Base-by-base conservation (phyloP, 2,797 vertebrate species). In the Cygnus olor region DNA sequence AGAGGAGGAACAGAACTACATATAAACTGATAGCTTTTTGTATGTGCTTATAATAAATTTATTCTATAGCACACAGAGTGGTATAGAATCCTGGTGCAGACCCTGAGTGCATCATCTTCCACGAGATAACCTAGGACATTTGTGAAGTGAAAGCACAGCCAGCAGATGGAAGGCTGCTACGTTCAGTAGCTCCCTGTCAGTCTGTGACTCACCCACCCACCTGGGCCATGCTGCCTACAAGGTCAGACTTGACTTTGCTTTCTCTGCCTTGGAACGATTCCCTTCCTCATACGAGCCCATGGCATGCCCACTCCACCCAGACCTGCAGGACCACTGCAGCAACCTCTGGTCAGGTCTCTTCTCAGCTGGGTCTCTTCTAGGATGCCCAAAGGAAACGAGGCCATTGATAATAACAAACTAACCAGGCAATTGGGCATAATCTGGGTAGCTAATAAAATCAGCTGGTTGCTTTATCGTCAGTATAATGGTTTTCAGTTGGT, bases 201-300 rank as follows among this genome's bases (percentile, higher is more conserved):
- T 27, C 61, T 85, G 49, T 17, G 92, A 80, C 78, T 93, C 91
- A 76, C 56, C 87, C 58, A 44, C 87, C 77, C 85, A 65, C 69
- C 61, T 69, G 87, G 36, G 24, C 70, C 72, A 18, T 3, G 8
- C 84, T 74, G 71, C 40, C 64, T 73, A 17, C 0, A 1, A 88
- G 89, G 93, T 91, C 85, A 84, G 66, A 6, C 27, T 57, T 34
- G 25, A 60, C 88, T 70, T 93, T 30, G 56, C 70, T 49, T 76
- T 40, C 78, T 44, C 42, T 83, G 21, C 42, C 47, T 45, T 17
- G 5, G 63, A 30, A 17, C 4, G 2, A 18, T 68, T 91, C 36
- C 51, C 1, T 0, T 58, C 61, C 45, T 73, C 51, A 4, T 32
- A 8, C 3, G 0, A 4, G 40, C 49, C n/a, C 6, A 4, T 6